phyloP scores from a whole-genome alignment of 2,113 vertebrate genomes.

The Trinectes maculatus region DNA sequence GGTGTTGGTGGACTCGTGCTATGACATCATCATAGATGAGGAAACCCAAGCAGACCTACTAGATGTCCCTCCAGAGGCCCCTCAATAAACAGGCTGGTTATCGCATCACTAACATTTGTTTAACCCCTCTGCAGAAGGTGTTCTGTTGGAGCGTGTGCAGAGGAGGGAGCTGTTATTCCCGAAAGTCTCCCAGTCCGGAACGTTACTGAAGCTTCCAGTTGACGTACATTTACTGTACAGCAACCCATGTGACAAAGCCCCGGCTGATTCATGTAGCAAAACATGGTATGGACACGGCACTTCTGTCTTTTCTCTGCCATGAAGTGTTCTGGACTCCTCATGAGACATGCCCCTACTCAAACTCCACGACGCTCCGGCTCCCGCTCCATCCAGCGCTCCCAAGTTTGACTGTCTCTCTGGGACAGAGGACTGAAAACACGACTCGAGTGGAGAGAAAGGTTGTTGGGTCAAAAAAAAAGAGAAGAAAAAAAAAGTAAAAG shows the following conservation, averaged over 20 bases:
- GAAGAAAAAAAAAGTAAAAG: conserved; percentile 1
- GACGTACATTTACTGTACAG: too few relatives aligned
- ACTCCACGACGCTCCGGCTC: conserved; percentile 41
- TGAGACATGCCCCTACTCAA: conserved; percentile 17
- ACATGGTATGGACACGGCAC: not conserved
- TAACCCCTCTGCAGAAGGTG: conserved; percentile 95
- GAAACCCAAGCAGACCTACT: conserved; percentile 77
- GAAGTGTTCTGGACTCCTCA: conserved; percentile 29
- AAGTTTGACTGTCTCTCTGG: conserved; percentile 49
- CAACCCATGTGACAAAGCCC: not conserved
- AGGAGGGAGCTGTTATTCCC: conserved; percentile 76
- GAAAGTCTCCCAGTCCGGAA: conserved; percentile 73
- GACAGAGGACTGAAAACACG: conserved; percentile 49
- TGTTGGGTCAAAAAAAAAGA: conserved; percentile 38
- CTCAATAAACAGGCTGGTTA: conserved; percentile 96
- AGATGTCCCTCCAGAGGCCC: conserved; percentile 77
- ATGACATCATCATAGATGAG: conserved; percentile 86
- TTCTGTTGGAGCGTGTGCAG: conserved; percentile 70
- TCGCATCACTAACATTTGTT: conserved; percentile 99
- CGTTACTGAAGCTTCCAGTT: too few relatives aligned
- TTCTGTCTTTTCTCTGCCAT: conserved; percentile 21
- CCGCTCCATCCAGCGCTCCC: conserved; percentile 51
- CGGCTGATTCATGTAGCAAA: conserved; percentile 21
- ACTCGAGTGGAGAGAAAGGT: conserved; percentile 37
- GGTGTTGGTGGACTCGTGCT: conserved; percentile 28